Evolutionary conservation across 2,888 invertebrate genomes (phyloP), one percentile per base, ranked within the genome.

Genomic region (Hirtodrosophila duncani): DNA sequence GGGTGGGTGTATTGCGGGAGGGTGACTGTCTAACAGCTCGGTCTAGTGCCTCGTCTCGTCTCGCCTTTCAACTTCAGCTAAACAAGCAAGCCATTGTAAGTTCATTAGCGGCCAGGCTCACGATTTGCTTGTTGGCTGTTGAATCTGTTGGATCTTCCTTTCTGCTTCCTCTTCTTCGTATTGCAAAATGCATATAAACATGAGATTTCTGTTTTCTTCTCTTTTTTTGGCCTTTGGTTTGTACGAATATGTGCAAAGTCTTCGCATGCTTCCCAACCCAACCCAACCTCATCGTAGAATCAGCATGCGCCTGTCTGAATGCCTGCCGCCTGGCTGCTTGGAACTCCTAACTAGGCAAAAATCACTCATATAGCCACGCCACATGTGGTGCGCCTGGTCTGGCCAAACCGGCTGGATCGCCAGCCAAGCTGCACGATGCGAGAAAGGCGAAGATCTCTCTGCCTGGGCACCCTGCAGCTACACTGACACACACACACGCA

Each of bases 91-190:
- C 63, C 69, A 72, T 82, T 82, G 82, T 81, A 64, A 77, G 84
- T 82, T 84, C 84, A 83, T 84, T 83, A 83, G 82, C 79, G 65
- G 77, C 74, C 69, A 58, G 56, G 71, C 59, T 62, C 84, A 83
- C 82, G 82, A 83, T 77, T 69, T 69, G 52, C 52, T 57, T 63
- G 62, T 58, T 46, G 33, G n/a, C n/a, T 13, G 18, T 18, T n/a
- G n/a, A 53, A 52, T 38, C n/a, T n/a, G 31, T 24, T 17, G 37
- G 33, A 45, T 34, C 52, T 38, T 30, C 21, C 33, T 23, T n/a
- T 7, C 23, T 16, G 26, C 44, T 7, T 43, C 30, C 56, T 31
- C 39, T 27, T 21, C 34, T 14, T 20, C 34, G 30, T 36, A n/a
- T 36, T 20, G 21, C 50, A 65, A 72, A 74, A 80, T 80, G 81